phyloP scores from a whole-genome alignment of 2,888 invertebrate genomes.

The Disparrhopalites patrizii region DNA sequence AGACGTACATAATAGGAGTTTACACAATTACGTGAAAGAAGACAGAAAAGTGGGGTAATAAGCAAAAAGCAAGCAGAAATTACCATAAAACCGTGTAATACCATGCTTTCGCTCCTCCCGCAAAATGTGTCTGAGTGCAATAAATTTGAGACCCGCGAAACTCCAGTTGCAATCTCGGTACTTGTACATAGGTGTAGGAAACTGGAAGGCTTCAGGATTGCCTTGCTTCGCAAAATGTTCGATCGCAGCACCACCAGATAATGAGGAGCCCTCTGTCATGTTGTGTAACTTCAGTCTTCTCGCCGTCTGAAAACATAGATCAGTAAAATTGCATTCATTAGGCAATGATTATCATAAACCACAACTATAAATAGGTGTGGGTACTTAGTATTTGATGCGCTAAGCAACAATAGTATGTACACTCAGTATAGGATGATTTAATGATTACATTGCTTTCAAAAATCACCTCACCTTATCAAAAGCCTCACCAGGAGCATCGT shows the following conservation, averaged over 20 bases:
- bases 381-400: too few relatives aligned
- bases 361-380: too few relatives aligned
- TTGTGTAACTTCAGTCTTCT: slow-evolving; percentile 77
- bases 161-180: slow-evolving; percentile 83
- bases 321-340: not conserved
- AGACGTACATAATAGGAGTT: too few relatives aligned
- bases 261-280: slow-evolving; percentile 65
- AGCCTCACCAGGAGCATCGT: slow-evolving; percentile 89
- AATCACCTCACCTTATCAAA: slow-evolving; percentile 72
- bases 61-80: not conserved
- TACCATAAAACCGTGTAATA: slow-evolving; percentile 36
- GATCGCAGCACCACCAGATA: slow-evolving; percentile 80
- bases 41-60: too few relatives aligned
- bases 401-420: too few relatives aligned
- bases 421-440: too few relatives aligned
- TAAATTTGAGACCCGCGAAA: slow-evolving; percentile 75
- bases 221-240: slow-evolving; percentile 73
- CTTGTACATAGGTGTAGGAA: slow-evolving; percentile 62
- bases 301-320: slow-evolving; percentile 58
- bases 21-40: not conserved
- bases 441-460: not conserved
- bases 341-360: too few relatives aligned
- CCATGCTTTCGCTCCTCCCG: slow-evolving; percentile 60
- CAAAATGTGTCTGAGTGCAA: slow-evolving; percentile 57
- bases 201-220: slow-evolving; percentile 63